Evolutionary conservation across 2,797 vertebrate genomes (phyloP).

Genomic region (Austrolebias charrua): DNA sequence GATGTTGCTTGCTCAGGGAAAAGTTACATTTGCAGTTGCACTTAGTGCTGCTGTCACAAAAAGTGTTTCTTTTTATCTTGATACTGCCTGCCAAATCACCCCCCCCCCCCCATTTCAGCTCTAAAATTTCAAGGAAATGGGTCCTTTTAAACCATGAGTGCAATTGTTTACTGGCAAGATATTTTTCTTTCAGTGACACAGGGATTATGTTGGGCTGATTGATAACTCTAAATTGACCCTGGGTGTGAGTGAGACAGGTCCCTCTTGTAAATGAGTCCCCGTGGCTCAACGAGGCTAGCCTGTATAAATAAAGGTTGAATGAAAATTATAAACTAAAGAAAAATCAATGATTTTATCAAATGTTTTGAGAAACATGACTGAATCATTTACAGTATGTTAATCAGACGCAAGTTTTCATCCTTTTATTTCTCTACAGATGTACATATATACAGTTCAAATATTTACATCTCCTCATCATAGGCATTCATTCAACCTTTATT

Average conservation of each 20-base stretch:
- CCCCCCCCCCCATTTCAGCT: conserved; percentile 16
- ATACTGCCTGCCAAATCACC: neutral
- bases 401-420: conserved; percentile 9
- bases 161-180: neutral
- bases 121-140: conserved; percentile 18
- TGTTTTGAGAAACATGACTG: conserved; percentile 14
- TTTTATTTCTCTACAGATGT: neutral
- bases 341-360: conserved; percentile 26
- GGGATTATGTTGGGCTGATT: too few species aligned
- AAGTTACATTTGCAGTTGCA: conserved; percentile 57
- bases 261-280: too few species aligned
- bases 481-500: too few species aligned
- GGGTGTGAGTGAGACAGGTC: too few species aligned
- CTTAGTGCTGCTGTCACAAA: conserved; percentile 48
- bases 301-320: too few species aligned
- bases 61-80: conserved; percentile 25
- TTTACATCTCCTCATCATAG: too few species aligned
- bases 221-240: too few species aligned
- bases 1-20: conserved; percentile 64
- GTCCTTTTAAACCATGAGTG: conserved; percentile 2
- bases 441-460: too few species aligned
- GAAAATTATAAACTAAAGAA: conserved; percentile 1
- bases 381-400: conserved; percentile 26
- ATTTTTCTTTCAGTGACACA: conserved; percentile 26
- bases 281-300: too few species aligned